Conservation (phyloP, 2,797 vertebrate species). For the Sebastes miniatus region DNA sequence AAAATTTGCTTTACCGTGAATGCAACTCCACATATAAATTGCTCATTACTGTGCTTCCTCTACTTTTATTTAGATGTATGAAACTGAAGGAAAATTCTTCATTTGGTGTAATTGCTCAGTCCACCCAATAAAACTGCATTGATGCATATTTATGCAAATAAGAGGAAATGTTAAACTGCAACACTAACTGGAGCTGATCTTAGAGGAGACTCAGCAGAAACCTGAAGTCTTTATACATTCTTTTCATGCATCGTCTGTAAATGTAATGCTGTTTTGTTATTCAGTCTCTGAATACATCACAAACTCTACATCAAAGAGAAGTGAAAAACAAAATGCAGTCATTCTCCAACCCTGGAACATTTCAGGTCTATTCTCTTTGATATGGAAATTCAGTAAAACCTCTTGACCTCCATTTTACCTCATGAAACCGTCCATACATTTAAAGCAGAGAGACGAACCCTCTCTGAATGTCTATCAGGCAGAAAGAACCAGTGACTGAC, state of each 20-base stretch:
- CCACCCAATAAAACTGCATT: not conserved
- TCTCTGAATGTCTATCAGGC: constrained; percentile 16
- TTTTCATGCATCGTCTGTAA: not conserved
- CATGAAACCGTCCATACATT: constrained; percentile 3
- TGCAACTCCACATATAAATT: not conserved
- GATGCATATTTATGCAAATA: not conserved
- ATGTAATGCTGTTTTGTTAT: not conserved
- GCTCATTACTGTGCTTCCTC: not conserved
- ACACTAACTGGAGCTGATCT: not conserved
- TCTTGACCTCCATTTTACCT: constrained; percentile 37
- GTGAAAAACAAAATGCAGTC: not conserved
- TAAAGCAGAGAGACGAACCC: not conserved
- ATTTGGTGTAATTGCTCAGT: not conserved
- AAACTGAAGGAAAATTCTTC: not conserved
- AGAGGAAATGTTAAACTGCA: not conserved
- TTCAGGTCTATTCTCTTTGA: constrained; percentile 34
- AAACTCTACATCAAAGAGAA: constrained; percentile 24
- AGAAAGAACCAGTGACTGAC: constrained; percentile 1
- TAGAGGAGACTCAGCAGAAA: not conserved
- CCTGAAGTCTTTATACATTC: not conserved
- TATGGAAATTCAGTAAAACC: constrained; percentile 24
- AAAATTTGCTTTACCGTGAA: not conserved
- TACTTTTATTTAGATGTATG: not conserved
- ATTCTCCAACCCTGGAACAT: not conserved
- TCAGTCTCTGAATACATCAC: not conserved